Evolutionary conservation across 1,140 invertebrate species (phyloP).

Genomic region (Drosophila sp.): DNA sequence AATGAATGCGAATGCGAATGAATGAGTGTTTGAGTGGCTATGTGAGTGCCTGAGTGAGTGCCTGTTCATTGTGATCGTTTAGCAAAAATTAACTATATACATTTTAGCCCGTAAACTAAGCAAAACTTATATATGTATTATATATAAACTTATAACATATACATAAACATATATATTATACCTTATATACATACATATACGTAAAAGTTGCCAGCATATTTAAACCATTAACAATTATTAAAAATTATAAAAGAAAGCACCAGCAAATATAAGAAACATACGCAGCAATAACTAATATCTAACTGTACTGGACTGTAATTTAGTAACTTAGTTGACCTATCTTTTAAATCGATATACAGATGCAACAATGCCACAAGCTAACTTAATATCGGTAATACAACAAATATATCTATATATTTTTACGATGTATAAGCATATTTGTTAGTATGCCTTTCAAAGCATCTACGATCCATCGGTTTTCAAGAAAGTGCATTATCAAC

Average conservation of each 20-base stretch:
- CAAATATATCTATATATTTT: not conserved
- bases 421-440: constrained; percentile 13
- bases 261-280: constrained; percentile 11
- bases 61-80: constrained; percentile 76
- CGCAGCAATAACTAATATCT: constrained; percentile 73
- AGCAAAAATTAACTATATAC: constrained; percentile 80
- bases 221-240: constrained; percentile 35
- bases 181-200: constrained; percentile 42
- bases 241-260: too few relatives aligned
- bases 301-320: constrained; percentile 58
- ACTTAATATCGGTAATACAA: constrained; percentile 1
- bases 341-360: constrained; percentile 20
- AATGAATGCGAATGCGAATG: constrained; percentile 45
- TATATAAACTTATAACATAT: constrained; percentile 32
- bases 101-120: constrained; percentile 69
- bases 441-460: not conserved
- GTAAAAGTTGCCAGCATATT: constrained; percentile 52
- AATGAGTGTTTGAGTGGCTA: constrained; percentile 28
- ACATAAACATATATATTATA: constrained; percentile 50
- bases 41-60: constrained; percentile 57
- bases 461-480: constrained; percentile 29
- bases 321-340: constrained; percentile 52
- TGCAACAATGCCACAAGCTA: constrained; percentile 10
- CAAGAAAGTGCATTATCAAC: constrained; percentile 31
- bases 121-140: constrained; percentile 68